phyloP scores from a whole-genome alignment of 2,113 vertebrate genomes.

The Gymnogyps californianus region DNA sequence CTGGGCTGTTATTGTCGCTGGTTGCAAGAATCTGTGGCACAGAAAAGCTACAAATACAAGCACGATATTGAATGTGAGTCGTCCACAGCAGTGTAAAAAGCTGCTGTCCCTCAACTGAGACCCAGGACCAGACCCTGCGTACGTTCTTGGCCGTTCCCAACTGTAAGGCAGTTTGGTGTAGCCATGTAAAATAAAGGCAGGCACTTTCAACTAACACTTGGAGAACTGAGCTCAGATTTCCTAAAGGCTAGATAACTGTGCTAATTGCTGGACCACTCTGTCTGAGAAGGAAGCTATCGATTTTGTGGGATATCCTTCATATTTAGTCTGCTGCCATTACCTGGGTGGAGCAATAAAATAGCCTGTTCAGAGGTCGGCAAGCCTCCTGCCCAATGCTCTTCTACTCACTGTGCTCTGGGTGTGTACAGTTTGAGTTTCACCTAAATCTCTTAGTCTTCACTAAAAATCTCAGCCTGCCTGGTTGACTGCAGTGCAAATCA shows the following conservation, averaged over 20 bases:
- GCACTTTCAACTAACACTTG: neutral
- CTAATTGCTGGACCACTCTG: neutral
- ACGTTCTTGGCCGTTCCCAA: neutral
- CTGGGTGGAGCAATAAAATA: neutral
- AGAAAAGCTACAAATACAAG: neutral
- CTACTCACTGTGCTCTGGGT: neutral
- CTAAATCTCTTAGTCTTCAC: neutral
- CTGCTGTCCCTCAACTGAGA: neutral
- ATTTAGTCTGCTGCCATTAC: neutral
- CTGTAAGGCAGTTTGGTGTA: neutral
- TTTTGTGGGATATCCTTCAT: neutral
- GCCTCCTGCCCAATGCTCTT: neutral
- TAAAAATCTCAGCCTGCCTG: neutral
- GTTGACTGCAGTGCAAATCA: neutral
- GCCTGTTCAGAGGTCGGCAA: neutral
- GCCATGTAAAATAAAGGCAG: neutral
- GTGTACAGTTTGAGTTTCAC: neutral
- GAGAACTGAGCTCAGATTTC: neutral
- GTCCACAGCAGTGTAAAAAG: neutral
- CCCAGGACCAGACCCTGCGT: neutral
- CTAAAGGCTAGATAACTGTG: neutral
- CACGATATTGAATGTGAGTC: fast-evolving
- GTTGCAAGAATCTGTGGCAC: neutral
- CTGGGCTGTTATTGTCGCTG: neutral
- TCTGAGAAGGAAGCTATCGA: neutral